These are phyloP conservation scores for Dicrostonyx torquatus DNA, from an alignment of 2,797 vertebrate genomes.

Conservation along the genomic window DNA sequence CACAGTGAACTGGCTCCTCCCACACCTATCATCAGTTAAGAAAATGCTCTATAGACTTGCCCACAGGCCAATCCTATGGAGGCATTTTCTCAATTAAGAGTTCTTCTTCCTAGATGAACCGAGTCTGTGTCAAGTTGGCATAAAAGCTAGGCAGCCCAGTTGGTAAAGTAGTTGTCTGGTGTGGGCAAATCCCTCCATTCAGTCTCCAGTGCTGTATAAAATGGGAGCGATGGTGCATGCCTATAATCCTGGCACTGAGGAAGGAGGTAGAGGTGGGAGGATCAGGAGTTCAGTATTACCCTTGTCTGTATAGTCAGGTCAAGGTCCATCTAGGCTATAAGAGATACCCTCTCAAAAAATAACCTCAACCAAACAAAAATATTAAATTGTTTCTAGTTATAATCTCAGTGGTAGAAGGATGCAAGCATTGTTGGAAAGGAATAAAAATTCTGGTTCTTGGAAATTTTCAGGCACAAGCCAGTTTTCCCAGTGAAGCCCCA, in stretches of 20 bases:
- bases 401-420: neutral
- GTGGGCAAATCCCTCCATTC: neutral
- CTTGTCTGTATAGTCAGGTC: neutral
- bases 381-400: neutral
- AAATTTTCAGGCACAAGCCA: neutral
- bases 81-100: neutral
- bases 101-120: neutral
- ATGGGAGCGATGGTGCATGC: neutral
- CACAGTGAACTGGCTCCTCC: neutral
- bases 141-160: neutral
- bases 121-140: neutral
- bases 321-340: neutral
- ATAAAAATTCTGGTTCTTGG: slow-evolving; percentile 30
- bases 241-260: neutral
- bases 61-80: neutral
- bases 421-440: slow-evolving; percentile 1
- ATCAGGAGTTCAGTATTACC: neutral
- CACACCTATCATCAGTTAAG: neutral
- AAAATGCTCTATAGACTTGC: neutral
- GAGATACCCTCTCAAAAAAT: neutral
- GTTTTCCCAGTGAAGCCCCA: neutral
- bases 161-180: neutral
- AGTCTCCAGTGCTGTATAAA: neutral
- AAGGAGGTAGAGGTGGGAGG: neutral
- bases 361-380: neutral